Conservation (phyloP, 2,888 invertebrate species). For the Plutella xylostella region DNA sequence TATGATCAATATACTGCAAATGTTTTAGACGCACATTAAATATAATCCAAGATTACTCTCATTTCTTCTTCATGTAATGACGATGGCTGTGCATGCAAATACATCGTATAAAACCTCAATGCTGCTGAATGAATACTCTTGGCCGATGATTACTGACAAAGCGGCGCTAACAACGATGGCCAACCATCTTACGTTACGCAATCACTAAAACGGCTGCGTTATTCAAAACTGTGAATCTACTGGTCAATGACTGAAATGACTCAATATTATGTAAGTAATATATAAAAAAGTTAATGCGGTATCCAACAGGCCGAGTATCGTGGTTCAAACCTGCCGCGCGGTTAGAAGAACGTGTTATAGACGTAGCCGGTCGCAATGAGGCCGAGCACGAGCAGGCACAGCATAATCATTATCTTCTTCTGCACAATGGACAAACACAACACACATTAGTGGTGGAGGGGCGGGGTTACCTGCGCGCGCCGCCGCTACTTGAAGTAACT, state of each 20-base stretch:
- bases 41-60: no score
- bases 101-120: no score
- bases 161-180: no score
- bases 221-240: no score
- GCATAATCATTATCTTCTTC: constrained; percentile 95
- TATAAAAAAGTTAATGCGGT: constrained; percentile 27
- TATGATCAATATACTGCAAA: no score
- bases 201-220: no score
- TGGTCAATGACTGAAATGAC: background rate
- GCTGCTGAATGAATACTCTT: no score
- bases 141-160: no score
- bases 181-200: no score
- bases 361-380: constrained; percentile 73
- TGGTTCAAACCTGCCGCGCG: constrained; percentile 58
- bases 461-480: constrained; percentile 50
- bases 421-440: constrained; percentile 73
- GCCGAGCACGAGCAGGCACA: constrained; percentile 86
- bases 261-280: background rate
- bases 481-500: constrained; percentile 67
- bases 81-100: no score
- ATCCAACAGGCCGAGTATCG: constrained; percentile 21
- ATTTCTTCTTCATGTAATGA: no score
- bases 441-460: constrained; percentile 16
- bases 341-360: constrained; percentile 67
- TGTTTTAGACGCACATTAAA: no score